Evolutionary conservation across 2,888 invertebrate genomes (phyloP), one percentile per base, ranked within the genome.

Genomic region (Agrochola macilenta): DNA sequence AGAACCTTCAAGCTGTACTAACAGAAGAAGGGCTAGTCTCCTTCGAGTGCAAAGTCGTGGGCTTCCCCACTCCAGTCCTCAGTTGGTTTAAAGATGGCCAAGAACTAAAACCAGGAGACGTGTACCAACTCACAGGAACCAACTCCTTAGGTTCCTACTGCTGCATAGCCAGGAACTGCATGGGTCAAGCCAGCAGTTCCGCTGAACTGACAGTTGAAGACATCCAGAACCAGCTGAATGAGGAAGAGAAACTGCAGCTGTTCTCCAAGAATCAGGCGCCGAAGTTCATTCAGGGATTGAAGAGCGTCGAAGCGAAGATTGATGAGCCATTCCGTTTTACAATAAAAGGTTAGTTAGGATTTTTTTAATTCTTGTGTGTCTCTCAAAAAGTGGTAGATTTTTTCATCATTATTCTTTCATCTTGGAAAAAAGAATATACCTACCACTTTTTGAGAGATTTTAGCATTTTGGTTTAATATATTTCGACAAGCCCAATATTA

Each of bases 51-150:
- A 99, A 99, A 94, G 99, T 99, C 0, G 99, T 99, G 4, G 99
- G 99, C 0, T 99, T 98, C 88, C 99, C 99, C 0, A 99, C 99
- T 0, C 99, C 99, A 0, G 96, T 98, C 70, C 96, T 99, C 0
- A 97, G 98, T 90, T 99, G 99, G 99, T 99, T 98, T 94, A 99
- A 99, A 95, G 99, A 99, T 92, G 99, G 99, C 0, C 98, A 99
- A 92, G 99, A 99, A 92, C 95, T 99, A 63, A 98, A 98, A 92
- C 99, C 99, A 0, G 99, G 99, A 14, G 99, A 99, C 93, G 99
- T 99, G 11, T 99, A 99, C 94, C 99, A 99, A 92, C 96, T 99
- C 26, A 99, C 99, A 0, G 99, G 99, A 20, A 98, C 98, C 4
- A 99, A 99, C 93, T 99, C 99, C 0, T 95, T 99, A 72, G 94